Conservation (phyloP, 2,888 invertebrate species). For the Atethmia centrago region DNA sequence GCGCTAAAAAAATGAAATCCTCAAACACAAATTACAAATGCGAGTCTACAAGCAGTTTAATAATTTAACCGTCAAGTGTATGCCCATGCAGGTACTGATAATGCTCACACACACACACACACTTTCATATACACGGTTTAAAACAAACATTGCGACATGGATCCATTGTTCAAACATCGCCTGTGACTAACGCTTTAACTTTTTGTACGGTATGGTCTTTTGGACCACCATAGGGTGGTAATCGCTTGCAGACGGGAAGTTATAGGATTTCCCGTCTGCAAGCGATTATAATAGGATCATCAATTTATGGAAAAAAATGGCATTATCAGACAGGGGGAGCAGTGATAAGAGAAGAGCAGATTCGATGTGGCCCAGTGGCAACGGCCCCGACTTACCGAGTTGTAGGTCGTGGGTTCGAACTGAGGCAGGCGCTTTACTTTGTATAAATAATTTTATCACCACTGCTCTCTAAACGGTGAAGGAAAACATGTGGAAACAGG, state of each 20-base stretch:
- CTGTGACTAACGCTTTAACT: slow-evolving; percentile 60
- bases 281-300: not conserved
- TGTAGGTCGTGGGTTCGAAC: no score
- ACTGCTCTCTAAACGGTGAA: no score
- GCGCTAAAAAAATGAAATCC: not conserved
- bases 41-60: slow-evolving; percentile 36
- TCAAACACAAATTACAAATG: slow-evolving; percentile 17
- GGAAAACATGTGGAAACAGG: no score
- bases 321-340: not conserved
- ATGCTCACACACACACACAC: slow-evolving; percentile 47
- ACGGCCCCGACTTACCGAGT: no score
- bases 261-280: not conserved
- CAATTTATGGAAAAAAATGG: not conserved
- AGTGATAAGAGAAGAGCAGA: no score
- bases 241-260: no score
- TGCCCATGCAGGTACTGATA: slow-evolving; percentile 63
- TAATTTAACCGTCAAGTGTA: slow-evolving; percentile 45
- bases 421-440: no score
- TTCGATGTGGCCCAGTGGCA: no score
- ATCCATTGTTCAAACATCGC: slow-evolving; percentile 65
- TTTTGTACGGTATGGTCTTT: slow-evolving; percentile 41
- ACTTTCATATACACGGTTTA: slow-evolving; percentile 33
- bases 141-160: slow-evolving; percentile 66
- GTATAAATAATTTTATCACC: no score
- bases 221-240: slow-evolving; percentile 53